Conservation (phyloP, 2,888 invertebrate species). For the Caenorhabditis parvicauda region DNA sequence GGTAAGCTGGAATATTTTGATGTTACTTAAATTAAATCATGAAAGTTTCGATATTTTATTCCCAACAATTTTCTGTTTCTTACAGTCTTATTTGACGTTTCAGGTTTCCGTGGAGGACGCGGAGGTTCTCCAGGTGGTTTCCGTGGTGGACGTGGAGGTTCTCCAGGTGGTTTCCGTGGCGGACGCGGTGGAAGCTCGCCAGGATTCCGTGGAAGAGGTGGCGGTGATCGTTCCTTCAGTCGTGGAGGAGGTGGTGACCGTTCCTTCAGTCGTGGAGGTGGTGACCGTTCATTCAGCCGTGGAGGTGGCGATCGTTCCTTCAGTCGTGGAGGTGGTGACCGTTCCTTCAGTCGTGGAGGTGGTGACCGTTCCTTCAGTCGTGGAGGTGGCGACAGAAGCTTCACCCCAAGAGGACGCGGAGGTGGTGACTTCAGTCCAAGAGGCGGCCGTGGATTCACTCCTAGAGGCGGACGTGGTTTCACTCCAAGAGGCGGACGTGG, state of each 20-base stretch:
- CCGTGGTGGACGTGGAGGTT: slow-evolving; percentile 26
- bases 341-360: slow-evolving; percentile 17
- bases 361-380: slow-evolving; percentile 25
- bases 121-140: slow-evolving; percentile 19
- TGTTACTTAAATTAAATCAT: background rate
- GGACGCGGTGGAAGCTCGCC: slow-evolving; percentile 7
- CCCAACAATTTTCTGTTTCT: slow-evolving; percentile 1
- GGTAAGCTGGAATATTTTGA: slow-evolving; percentile 14
- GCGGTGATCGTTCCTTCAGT: slow-evolving; percentile 15
- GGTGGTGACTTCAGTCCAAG: slow-evolving; percentile 13
- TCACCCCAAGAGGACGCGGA: slow-evolving; percentile 16
- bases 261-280: slow-evolving; percentile 16
- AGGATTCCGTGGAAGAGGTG: slow-evolving; percentile 18
- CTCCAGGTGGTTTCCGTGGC: slow-evolving; percentile 21
- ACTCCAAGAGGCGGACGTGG: slow-evolving; percentile 15
- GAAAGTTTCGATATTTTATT: background rate
- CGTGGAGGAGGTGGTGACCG: slow-evolving; percentile 18
- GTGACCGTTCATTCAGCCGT: slow-evolving; percentile 9
- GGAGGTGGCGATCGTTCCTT: slow-evolving; percentile 15
- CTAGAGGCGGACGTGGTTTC: slow-evolving; percentile 7
- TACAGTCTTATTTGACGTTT: background rate
- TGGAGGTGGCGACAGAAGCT: slow-evolving; percentile 23
- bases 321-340: slow-evolving; percentile 9
- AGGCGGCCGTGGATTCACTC: slow-evolving; percentile 5
- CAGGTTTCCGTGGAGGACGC: slow-evolving; percentile 26